Conservation (phyloP, 2,113 vertebrate species). For the Pelecanoides urinatrix region DNA sequence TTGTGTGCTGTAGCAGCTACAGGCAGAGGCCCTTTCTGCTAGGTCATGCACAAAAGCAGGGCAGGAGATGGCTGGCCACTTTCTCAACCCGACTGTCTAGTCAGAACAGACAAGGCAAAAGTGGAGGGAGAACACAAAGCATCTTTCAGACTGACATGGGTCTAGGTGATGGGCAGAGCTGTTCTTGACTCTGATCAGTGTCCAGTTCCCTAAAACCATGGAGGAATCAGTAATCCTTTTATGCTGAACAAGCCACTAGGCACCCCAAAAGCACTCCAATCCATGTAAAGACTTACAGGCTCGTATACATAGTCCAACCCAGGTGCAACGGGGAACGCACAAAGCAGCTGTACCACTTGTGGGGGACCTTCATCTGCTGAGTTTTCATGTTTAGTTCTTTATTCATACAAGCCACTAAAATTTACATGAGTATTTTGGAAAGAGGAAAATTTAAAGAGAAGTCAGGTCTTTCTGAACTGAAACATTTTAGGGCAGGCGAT, state of each 20-base stretch:
- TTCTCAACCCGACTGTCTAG: not conserved
- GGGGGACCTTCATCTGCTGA: not conserved
- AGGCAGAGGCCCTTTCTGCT: not conserved
- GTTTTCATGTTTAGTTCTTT: not conserved
- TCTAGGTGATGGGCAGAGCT: not conserved
- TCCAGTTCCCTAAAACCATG: not conserved
- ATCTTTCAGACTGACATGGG: not conserved
- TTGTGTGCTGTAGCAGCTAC: not conserved
- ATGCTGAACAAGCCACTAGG: not conserved
- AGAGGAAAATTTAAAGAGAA: not conserved
- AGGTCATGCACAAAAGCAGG: not conserved
- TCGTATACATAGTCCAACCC: not conserved
- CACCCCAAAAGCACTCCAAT: not conserved
- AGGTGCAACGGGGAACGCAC: not conserved
- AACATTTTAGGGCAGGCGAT: not conserved
- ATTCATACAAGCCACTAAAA: not conserved
- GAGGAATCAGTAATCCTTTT: not conserved
- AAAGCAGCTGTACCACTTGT: not conserved
- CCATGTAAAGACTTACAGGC: not conserved
- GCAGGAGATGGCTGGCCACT: not conserved
- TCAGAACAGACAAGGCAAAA: not conserved
- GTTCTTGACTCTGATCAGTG: not conserved
- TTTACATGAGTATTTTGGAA: not conserved
- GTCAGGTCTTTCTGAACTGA: not conserved
- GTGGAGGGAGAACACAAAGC: not conserved